phyloP scores from a whole-genome alignment of 2,113 vertebrate genomes.

The Scomber japonicus region DNA sequence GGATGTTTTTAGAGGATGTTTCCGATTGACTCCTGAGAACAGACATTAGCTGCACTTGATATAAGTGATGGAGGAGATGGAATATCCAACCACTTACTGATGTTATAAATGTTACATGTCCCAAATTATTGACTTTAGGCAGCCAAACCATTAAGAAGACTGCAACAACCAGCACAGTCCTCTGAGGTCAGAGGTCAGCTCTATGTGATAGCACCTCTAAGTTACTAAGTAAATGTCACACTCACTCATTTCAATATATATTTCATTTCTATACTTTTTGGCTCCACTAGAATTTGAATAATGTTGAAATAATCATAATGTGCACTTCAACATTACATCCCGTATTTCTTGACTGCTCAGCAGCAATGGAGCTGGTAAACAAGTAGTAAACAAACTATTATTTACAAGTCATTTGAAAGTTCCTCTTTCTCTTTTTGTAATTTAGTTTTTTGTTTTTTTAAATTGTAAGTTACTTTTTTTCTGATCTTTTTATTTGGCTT shows the following conservation, averaged over 20 bases:
- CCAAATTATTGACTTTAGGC: no score
- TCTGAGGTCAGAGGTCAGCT: neutral
- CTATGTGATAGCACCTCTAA: neutral
- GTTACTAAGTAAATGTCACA: neutral
- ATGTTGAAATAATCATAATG: neutral
- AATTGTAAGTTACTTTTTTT: no score
- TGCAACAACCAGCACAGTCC: neutral
- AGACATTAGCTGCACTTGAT: neutral
- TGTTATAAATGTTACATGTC: no score
- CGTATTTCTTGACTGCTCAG: neutral
- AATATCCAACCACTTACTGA: neutral
- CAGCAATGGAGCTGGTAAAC: conserved; percentile 8
- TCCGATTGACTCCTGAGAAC: neutral
- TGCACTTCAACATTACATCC: neutral
- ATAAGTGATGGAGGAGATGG: neutral
- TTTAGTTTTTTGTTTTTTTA: no score
- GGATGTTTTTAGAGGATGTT: neutral
- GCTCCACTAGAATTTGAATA: neutral
- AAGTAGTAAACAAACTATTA: no score
- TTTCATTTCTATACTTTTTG: no score
- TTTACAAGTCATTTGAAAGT: no score
- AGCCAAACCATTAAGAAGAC: neutral
- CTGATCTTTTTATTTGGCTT: no score
- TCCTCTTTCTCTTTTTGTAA: no score
- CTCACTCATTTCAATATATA: neutral